Base-by-base conservation (phyloP, 1,140 invertebrate genomes). In the Macrotrachela quadricornifera region DNA sequence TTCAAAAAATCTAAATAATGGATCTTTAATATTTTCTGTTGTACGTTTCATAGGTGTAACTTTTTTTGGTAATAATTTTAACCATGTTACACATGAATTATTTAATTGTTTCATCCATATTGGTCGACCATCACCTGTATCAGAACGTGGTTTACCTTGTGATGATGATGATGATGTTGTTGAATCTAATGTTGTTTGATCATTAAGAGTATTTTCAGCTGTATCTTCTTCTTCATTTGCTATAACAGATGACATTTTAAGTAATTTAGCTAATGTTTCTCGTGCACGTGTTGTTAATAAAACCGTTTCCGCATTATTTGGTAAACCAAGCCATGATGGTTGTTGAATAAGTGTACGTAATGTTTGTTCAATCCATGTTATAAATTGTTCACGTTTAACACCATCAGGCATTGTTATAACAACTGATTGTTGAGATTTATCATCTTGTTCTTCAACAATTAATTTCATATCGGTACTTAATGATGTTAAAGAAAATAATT, bases 221-320 rank as follows among this genome's bases (percentile, higher is more conserved):
- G 3, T 2, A 12, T 16, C 3, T 16, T 48, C 36, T 15, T 57
- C 42, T 38, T 59, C 42, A 36, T 58, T 44, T 16, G 40, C 36
- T 30, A 48, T 21, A 46, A 45, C 52, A 13, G 54, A 37, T 38
- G 55, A 36, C 46, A 54, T 54, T 44, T 54, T 47, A 18, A 54
- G 9, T 18, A 54, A 42, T n/a, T 54, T 54, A 10, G 38, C 36
- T 14, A 47, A 18, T n/a, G 30, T 54, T 18, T 47, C 46, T 49
- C 30, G 46, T 43, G 14, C 16, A 13, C 10, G 51, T 59, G 61
- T 77, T 4, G 76, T 78, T 1, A 95, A 71, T 6, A 96, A 79
- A 10, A 87, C 82, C 73, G 94, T 96, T 64, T 99, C 92, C 12
- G 94, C 94, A 68, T 96, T 97, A 66, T 95, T 96, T 0, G 94